Evolutionary conservation across 2,797 vertebrate species (phyloP).

Genomic region (Lagocephalus sceleratus): DNA sequence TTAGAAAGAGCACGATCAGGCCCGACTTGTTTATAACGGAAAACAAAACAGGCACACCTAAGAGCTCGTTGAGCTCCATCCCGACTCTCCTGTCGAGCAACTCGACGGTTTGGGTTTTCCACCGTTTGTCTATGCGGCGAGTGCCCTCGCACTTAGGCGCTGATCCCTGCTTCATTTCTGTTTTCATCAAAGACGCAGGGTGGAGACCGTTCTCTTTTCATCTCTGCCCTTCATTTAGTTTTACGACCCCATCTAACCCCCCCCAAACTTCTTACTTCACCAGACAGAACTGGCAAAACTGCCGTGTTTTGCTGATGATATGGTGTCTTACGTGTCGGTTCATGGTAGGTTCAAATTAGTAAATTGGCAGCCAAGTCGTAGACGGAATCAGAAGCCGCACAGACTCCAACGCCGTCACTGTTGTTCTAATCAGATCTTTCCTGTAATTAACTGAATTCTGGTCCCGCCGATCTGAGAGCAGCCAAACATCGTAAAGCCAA

Average conservation of each 20-base stretch:
- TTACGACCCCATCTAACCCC: conserved; percentile 53
- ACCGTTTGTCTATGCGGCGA: conserved; percentile 19
- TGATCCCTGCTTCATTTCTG: conserved; percentile 14
- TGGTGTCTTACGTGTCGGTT: not conserved
- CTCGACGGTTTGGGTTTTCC: conserved; percentile 5
- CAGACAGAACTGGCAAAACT: not conserved
- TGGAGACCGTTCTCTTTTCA: conserved; percentile 51
- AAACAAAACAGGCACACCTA: conserved; percentile 26
- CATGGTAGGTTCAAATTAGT: not conserved
- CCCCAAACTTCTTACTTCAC: conserved; percentile 14
- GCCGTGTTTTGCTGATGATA: not conserved
- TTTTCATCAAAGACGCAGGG: conserved; percentile 49
- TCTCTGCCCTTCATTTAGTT: conserved; percentile 62
- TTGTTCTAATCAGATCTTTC: not conserved
- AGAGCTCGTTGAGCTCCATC: conserved; percentile 9
- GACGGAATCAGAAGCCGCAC: not conserved
- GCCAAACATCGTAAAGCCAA: conserved; percentile 20
- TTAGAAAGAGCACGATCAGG: conserved; percentile 56
- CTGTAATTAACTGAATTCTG: conserved; percentile 6
- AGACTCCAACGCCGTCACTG: conserved; percentile 1
- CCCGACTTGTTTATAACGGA: conserved; percentile 44
- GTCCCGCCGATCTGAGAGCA: conserved; percentile 8
- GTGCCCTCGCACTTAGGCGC: conserved; percentile 26
- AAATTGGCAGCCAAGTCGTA: not conserved
- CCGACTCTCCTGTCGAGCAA: conserved; percentile 1